Evolutionary conservation across 2,797 vertebrate species (phyloP).

Genomic region (Pangasius mekongensis): DNA sequence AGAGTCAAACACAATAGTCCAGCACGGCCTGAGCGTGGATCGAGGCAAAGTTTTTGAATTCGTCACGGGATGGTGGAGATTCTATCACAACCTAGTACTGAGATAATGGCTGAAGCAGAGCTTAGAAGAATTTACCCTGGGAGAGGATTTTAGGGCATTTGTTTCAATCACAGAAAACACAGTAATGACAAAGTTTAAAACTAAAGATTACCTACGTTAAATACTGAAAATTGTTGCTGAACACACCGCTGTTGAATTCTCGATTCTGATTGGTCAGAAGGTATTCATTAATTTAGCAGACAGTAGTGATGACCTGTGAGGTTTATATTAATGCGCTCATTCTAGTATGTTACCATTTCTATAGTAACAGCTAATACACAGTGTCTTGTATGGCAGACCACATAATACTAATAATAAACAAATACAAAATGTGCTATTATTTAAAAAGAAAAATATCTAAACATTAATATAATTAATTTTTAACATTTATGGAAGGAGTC

Average conservation of each 20-base stretch:
- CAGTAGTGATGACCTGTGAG: not conserved
- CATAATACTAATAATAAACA: not conserved
- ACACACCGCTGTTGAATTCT: not conserved
- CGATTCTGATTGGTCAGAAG: not conserved
- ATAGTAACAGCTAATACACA: not conserved
- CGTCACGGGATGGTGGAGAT: conserved; percentile 47
- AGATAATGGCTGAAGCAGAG: conserved; percentile 40
- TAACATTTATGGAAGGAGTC: not conserved
- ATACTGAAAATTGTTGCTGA: not conserved
- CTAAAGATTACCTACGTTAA: not conserved
- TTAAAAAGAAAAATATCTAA: not conserved
- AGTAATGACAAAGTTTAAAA: too few species aligned
- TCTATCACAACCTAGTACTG: conserved; percentile 41
- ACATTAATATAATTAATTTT: not conserved
- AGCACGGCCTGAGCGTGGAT: not conserved
- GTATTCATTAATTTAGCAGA: not conserved
- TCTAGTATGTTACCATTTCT: not conserved
- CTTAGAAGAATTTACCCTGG: conserved; percentile 50
- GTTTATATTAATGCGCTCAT: not conserved
- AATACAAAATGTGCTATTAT: not conserved
- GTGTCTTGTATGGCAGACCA: not conserved
- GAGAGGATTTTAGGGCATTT: not conserved
- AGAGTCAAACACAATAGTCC: conserved; percentile 34
- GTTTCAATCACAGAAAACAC: not conserved
- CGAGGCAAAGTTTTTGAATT: conserved; percentile 31